phyloP scores from a whole-genome alignment of 1,140 invertebrate species.

The Heliothis virescens region DNA sequence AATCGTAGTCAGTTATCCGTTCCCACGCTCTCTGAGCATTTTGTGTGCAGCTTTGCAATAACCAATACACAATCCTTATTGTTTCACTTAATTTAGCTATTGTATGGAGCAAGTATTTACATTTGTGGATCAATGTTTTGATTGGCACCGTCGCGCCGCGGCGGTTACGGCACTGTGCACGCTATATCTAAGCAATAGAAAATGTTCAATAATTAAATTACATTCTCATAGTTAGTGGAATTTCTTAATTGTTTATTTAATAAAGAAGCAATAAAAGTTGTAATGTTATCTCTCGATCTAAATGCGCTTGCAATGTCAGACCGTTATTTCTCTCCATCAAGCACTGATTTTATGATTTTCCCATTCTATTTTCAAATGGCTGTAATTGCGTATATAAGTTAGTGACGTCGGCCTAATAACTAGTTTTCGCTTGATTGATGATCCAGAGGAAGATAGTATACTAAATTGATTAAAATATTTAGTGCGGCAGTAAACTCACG shows the following conservation, averaged over 20 bases:
- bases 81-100: conserved; percentile 83
- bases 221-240: conserved; percentile 41
- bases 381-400: conserved; percentile 65
- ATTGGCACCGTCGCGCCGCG: conserved; percentile 61
- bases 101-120: conserved; percentile 78
- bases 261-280: conserved; percentile 39
- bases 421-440: conserved; percentile 79
- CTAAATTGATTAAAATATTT: conserved; percentile 80
- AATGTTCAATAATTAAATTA: conserved; percentile 41
- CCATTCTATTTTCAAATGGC: conserved; percentile 58
- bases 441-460: conserved; percentile 66
- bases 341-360: conserved; percentile 55
- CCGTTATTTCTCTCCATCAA: conserved; percentile 46
- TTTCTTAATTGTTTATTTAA: conserved; percentile 40
- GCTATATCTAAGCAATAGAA: conserved; percentile 40
- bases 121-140: conserved; percentile 78
- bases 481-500: conserved; percentile 69
- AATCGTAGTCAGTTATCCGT: conserved; percentile 65
- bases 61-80: conserved; percentile 80
- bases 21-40: conserved; percentile 78
- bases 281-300: conserved; percentile 35
- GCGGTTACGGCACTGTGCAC: conserved; percentile 18
- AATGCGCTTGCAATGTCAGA: conserved; percentile 47
- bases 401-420: conserved; percentile 68
- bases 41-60: conserved; percentile 72